These are phyloP conservation scores for Cryptoprocta ferox DNA, from an alignment of 2,797 vertebrate genomes.

Conservation along the genomic window DNA sequence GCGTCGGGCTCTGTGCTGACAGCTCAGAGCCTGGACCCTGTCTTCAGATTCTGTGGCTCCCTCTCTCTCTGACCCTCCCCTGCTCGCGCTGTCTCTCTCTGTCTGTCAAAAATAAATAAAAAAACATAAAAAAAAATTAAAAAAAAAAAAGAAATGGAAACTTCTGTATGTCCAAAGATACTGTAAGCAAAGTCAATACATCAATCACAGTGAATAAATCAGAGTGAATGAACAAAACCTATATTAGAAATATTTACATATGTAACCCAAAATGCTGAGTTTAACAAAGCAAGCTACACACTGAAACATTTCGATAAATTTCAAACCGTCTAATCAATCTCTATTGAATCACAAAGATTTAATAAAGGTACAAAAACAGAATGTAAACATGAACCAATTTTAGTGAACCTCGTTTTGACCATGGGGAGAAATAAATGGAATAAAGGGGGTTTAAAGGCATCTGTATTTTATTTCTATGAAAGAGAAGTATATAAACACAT, in stretches of 20 bases:
- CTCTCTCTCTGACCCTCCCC: no score
- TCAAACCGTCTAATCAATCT: background rate
- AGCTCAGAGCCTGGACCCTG: no score
- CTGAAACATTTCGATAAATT: background rate
- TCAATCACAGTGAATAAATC: background rate
- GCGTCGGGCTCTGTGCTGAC: no score
- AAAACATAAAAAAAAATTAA: no score
- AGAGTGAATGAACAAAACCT: background rate
- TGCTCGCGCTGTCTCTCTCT: no score
- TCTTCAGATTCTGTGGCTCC: no score
- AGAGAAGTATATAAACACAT: background rate
- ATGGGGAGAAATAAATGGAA: background rate
- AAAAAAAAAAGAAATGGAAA: background rate
- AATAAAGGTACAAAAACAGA: background rate
- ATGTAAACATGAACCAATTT: background rate
- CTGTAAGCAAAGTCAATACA: background rate
- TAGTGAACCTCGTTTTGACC: background rate
- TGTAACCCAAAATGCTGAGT: background rate
- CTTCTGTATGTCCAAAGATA: background rate
- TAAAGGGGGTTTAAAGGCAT: background rate
- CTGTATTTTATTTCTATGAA: background rate
- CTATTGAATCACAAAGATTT: background rate
- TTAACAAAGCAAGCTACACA: background rate
- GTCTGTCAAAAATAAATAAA: no score
- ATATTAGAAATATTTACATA: constrained; percentile 4